A percentile compares a stretch with the other conserved stretches of the same genome.
Conservation (phyloP, 2,113 vertebrate species). For the Colius striatus region DNA sequence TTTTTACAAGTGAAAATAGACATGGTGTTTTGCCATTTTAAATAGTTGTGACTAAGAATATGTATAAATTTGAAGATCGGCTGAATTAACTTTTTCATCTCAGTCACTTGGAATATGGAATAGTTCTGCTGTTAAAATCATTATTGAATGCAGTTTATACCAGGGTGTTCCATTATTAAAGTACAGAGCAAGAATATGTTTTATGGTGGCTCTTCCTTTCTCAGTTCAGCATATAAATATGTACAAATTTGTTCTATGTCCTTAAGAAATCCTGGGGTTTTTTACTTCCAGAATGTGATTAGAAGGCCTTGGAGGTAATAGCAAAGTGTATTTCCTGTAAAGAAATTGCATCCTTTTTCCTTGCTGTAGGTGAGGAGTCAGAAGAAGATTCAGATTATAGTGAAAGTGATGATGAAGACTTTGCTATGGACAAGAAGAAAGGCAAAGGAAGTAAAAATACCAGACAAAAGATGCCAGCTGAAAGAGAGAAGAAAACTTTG, state of each 20-base stretch:
- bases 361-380: constrained; percentile 70
- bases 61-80: neutral
- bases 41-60: neutral
- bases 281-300: neutral
- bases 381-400: constrained; percentile 79
- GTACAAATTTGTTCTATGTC: neutral
- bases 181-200: neutral
- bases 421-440: constrained; percentile 65
- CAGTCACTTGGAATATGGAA: neutral
- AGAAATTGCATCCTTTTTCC: neutral
- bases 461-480: constrained; percentile 13
- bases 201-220: neutral
- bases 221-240: neutral
- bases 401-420: constrained; percentile 79
- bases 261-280: neutral
- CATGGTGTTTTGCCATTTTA: neutral
- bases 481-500: constrained; percentile 67
- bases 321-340: neutral
- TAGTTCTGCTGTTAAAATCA: neutral
- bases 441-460: constrained; percentile 51
- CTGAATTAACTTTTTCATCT: neutral
- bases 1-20: neutral
- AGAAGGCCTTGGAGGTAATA: neutral
- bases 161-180: neutral
- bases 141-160: neutral